Evolutionary conservation across 2,888 invertebrate species (phyloP).

Genomic region (Drosophila lacicola): DNA sequence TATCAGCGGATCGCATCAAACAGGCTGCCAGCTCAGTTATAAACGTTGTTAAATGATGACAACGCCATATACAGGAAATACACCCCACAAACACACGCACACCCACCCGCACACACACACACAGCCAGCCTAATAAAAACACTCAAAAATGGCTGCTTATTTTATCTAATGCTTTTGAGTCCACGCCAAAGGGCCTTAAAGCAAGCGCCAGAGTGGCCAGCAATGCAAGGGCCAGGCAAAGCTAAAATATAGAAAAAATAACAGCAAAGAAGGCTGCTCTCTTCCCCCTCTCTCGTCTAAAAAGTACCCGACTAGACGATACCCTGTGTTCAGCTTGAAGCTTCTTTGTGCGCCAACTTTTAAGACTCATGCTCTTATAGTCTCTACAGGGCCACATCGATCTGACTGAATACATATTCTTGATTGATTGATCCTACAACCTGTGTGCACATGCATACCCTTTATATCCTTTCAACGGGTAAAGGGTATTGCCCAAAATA

Average conservation of each 20-base stretch:
- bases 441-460: no score
- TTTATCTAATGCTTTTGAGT: slow-evolving; percentile 27
- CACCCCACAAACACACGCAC: slow-evolving; percentile 1
- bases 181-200: slow-evolving; percentile 26
- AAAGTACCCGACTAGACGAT: background rate
- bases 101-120: slow-evolving; percentile 10
- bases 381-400: no score
- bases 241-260: no score
- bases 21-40: slow-evolving; percentile 20
- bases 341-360: no score
- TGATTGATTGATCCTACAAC: no score
- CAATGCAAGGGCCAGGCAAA: slow-evolving; percentile 20
- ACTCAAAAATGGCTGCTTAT: slow-evolving; percentile 45
- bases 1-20: slow-evolving; percentile 52
- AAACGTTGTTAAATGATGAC: slow-evolving; percentile 41
- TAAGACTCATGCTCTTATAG: no score
- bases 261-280: no score
- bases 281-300: no score
- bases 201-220: slow-evolving; percentile 10
- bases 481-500: background rate
- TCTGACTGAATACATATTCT: no score
- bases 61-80: slow-evolving; percentile 11
- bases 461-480: no score
- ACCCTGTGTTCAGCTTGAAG: background rate
- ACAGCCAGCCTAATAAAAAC: slow-evolving; percentile 31